Evolutionary conservation across 2,888 invertebrate species (phyloP).

Genomic region (Epicampocera succincta): DNA sequence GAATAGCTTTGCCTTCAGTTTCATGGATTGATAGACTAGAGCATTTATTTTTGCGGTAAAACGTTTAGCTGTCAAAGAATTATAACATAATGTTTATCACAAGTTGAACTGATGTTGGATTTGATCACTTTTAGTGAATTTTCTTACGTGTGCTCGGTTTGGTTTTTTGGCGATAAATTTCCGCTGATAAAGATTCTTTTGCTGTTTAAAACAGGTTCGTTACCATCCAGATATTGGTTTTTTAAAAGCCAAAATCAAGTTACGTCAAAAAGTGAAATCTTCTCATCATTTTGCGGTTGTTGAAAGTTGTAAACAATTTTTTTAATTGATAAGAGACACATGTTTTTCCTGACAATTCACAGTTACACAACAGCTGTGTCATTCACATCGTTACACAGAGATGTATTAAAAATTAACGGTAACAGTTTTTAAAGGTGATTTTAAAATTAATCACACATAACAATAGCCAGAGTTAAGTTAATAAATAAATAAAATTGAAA

Average conservation of each 20-base stretch:
- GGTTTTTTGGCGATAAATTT: constrained; percentile 12
- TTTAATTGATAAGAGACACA: constrained; percentile 45
- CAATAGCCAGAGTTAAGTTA: no score
- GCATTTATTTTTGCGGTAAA: neutral
- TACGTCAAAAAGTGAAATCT: constrained; percentile 64
- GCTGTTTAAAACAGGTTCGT: constrained; percentile 32
- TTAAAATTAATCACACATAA: neutral
- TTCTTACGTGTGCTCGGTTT: constrained; percentile 1
- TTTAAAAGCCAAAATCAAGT: constrained; percentile 37
- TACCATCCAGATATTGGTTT: neutral
- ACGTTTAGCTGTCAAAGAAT: neutral
- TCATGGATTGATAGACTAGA: neutral
- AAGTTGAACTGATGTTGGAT: neutral
- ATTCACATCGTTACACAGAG: neutral
- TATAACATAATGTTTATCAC: neutral
- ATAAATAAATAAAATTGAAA: no score
- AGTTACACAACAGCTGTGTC: constrained; percentile 39
- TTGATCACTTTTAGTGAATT: neutral
- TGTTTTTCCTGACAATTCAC: constrained; percentile 56
- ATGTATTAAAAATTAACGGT: constrained; percentile 4
- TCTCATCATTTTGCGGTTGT: neutral
- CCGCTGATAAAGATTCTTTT: neutral
- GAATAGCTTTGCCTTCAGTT: constrained; percentile 15
- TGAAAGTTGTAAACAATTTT: constrained; percentile 45
- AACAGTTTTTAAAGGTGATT: neutral